Evolutionary conservation across 2,888 invertebrate species (phyloP).

Genomic region (Eupithecia subumbrata): DNA sequence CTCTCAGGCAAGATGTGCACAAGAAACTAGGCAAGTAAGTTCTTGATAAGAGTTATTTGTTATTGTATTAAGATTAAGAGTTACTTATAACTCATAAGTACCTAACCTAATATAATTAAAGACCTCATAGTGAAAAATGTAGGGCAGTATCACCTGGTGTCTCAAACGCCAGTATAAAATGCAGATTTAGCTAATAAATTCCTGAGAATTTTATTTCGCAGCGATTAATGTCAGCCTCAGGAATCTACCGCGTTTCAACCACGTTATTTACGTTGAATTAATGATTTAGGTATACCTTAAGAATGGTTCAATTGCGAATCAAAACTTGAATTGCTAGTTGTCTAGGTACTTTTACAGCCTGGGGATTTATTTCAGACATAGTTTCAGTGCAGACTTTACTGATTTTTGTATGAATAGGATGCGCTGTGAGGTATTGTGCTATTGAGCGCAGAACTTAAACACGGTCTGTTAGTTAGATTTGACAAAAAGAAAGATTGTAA

Average conservation of each 20-base stretch:
- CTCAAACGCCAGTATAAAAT: neutral
- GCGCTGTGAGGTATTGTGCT: too few relatives aligned
- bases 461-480: neutral
- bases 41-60: too few relatives aligned
- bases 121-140: too few relatives aligned
- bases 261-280: neutral
- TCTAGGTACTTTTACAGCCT: neutral
- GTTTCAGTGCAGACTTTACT: neutral
- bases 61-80: too few relatives aligned
- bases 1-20: too few relatives aligned
- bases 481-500: too few relatives aligned
- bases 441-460: too few relatives aligned
- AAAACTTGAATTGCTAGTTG: neutral
- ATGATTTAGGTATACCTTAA: neutral
- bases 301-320: too few relatives aligned
- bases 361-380: neutral
- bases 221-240: conserved; percentile 11
- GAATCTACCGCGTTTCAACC: neutral
- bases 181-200: neutral
- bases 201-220: conserved; percentile 9
- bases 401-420: neutral
- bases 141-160: neutral
- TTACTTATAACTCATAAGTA: too few relatives aligned
- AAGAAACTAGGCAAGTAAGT: too few relatives aligned
- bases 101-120: too few relatives aligned